Conservation (phyloP, 2,888 invertebrate species). For the Beris morrisii region DNA sequence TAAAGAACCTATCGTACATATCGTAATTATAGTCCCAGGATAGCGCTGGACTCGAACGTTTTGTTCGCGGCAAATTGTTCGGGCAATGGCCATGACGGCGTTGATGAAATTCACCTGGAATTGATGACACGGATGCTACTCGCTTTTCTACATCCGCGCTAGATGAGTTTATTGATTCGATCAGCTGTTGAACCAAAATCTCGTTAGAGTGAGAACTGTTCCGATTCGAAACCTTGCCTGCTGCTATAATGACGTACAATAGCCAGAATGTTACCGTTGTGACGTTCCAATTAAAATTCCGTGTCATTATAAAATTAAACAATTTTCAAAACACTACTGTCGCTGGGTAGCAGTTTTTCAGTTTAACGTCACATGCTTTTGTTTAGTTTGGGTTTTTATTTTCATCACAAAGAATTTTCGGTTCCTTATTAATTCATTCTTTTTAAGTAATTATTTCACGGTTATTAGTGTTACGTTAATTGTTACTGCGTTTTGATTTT, state of each 20-base stretch:
- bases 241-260: constrained; percentile 28
- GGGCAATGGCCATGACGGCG: neutral
- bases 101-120: neutral
- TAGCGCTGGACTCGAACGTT: neutral
- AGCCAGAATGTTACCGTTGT: constrained; percentile 32
- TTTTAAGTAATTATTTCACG: too few relatives aligned
- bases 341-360: constrained; percentile 17
- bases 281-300: constrained; percentile 35
- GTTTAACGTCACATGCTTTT: constrained; percentile 31
- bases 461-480: too few relatives aligned
- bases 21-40: constrained; percentile 16
- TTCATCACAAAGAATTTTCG: neutral
- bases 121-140: neutral
- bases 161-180: constrained; percentile 9
- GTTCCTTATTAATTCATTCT: neutral
- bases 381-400: constrained; percentile 12
- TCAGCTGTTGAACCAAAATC: neutral
- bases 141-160: constrained; percentile 6
- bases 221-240: constrained; percentile 16
- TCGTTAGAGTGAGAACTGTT: neutral
- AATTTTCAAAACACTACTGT: constrained; percentile 16
- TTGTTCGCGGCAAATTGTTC: neutral
- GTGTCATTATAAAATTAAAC: constrained; percentile 37
- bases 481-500: too few relatives aligned
- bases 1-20: constrained; percentile 25